Base-by-base conservation (phyloP, 2,113 vertebrate species). In the Ceyx cyanopectus region DNA sequence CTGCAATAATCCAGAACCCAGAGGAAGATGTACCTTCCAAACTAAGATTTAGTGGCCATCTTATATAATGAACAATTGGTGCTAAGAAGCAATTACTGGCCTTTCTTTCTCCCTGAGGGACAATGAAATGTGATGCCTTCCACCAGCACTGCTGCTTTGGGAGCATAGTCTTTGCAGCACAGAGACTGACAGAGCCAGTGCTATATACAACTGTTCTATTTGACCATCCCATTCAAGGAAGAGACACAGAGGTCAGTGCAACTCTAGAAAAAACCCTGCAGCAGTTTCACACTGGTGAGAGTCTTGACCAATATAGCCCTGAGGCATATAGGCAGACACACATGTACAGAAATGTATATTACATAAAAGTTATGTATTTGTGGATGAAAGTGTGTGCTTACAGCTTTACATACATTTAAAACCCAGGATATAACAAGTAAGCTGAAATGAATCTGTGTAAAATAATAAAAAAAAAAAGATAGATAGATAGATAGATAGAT, bases 111-210 rank as follows among this genome's bases (percentile, higher is more conserved):
- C 19, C 12, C 29, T 27, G 51, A 48, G 13, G 16, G 20, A 40
- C n/a, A 32, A 12, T 0, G 7, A 50, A 61, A 74, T 27, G 7
- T 1, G 1, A 1, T 29, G 21, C 32, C 8, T 30, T 54, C 24
- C 41, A 62, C 14, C 4, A 46, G 11, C 0, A 1, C 6, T 24
- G 21, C 41, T 68, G 17, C 20, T 90, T 60, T 48, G 69, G 34
- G 24, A 10, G 10, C 14, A 24, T 14, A 76, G 34, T 12, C 5
- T 58, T 21, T 22, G 20, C n/a, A 60, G 24, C 21, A 46, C 37
- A 72, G 17, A 23, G 29, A n/a, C 0, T 2, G 10, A 26, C 10
- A 51, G 30, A 70, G 21, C 21, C 26, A 12, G 21, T 46, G 20
- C 43, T 45, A 7, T 37, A 65, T 12, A 72, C 56, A 78, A 23